Percentiles rank a stretch among this genome's conserved stretches.
phyloP scores from a whole-genome alignment of 2,888 invertebrate species.

The Stenotaenia linearis region DNA sequence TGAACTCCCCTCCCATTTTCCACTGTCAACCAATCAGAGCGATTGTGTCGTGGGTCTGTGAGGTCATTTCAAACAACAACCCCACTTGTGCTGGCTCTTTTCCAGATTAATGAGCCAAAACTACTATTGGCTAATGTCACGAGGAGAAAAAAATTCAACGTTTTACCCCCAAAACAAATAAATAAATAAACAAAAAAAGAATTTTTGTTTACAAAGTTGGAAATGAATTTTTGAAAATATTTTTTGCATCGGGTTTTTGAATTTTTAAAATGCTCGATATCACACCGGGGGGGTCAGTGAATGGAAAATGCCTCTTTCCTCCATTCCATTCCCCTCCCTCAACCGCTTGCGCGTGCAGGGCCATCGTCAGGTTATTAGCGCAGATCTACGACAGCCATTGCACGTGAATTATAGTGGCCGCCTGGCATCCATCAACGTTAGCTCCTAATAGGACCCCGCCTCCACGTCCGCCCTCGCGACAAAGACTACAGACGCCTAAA shows the following conservation, averaged over 20 bases:
- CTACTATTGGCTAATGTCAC: neutral
- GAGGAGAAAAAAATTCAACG: neutral
- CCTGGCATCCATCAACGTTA: slow-evolving; percentile 16
- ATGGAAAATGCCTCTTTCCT: neutral
- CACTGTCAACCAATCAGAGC: slow-evolving; percentile 8
- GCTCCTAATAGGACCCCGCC: slow-evolving; percentile 21
- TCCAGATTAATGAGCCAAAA: neutral
- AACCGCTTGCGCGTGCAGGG: neutral
- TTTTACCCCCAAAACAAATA: neutral
- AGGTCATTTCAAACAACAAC: slow-evolving; percentile 19
- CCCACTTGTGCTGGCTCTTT: neutral
- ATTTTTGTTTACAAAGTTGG: no score
- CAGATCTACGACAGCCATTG: slow-evolving; percentile 29
- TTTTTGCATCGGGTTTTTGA: neutral
- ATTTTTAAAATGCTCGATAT: neutral
- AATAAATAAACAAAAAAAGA: neutral
- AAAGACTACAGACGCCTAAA: slow-evolving; percentile 16
- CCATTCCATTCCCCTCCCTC: neutral
- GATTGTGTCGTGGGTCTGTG: slow-evolving; percentile 11
- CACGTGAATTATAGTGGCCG: neutral
- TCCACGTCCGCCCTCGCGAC: neutral
- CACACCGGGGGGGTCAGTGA: neutral
- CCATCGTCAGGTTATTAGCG: slow-evolving; percentile 27
- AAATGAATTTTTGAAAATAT: no score
- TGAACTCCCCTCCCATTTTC: slow-evolving; percentile 19